Conservation (phyloP, 30 jellyfish, hydroid and myxozoan species). For the Chironex yamaguchii region DNA sequence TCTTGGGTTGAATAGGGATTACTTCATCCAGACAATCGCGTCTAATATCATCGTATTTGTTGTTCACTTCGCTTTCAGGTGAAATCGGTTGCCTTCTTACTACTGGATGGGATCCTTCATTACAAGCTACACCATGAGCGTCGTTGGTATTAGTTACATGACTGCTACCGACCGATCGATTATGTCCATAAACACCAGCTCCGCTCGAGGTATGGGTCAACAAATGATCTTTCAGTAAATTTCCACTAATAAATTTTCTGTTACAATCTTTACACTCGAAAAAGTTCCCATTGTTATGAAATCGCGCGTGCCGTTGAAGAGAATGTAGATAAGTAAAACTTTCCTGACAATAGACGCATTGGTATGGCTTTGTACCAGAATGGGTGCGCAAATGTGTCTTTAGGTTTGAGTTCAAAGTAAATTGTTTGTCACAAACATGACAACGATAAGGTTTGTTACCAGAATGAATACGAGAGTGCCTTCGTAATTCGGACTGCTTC, state of each 20-base stretch:
- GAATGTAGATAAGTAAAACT: neutral
- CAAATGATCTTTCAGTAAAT: neutral
- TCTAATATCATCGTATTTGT: neutral
- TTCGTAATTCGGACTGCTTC: neutral
- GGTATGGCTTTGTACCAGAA: neutral
- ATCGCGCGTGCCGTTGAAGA: neutral
- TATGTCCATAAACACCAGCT: neutral
- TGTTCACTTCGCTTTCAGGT: too few relatives aligned
- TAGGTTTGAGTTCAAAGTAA: neutral
- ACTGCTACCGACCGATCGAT: neutral
- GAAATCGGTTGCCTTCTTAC: neutral
- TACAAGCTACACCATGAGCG: neutral
- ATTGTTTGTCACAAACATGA: neutral
- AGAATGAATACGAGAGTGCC: neutral
- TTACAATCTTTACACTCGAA: neutral
- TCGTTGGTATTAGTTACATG: neutral
- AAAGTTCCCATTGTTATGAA: neutral
- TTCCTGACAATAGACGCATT: neutral
- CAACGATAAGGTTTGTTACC: neutral
- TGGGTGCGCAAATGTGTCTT: neutral
- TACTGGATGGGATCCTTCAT: too few relatives aligned
- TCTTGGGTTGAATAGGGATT: neutral
- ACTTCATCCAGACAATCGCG: neutral
- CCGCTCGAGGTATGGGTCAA: neutral
- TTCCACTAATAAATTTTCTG: neutral